These are phyloP conservation scores for Parasteatoda lunata DNA, from an alignment of 2,888 invertebrate genomes.

Conservation along the genomic window DNA sequence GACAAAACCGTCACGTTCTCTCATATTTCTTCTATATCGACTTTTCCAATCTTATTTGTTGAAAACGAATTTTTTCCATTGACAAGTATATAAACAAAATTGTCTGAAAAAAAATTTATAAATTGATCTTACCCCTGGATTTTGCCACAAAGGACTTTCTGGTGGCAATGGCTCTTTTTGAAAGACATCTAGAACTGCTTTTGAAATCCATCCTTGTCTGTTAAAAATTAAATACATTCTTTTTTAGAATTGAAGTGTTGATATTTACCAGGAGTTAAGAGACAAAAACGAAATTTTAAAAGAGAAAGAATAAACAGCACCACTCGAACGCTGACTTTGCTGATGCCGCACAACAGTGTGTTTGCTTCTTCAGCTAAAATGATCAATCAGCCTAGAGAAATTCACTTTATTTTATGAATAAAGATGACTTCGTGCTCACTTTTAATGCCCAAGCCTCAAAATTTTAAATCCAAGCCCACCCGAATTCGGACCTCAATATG, in stretches of 20 bases:
- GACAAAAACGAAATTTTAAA: too few relatives aligned
- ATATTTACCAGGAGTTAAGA: not conserved
- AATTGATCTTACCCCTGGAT: slow-evolving; percentile 75
- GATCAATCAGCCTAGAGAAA: too few relatives aligned
- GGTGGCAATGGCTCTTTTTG: slow-evolving; percentile 77
- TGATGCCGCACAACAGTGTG: too few relatives aligned
- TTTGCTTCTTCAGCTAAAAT: too few relatives aligned
- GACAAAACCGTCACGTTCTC: not conserved
- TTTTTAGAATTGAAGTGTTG: not conserved
- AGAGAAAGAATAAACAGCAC: too few relatives aligned
- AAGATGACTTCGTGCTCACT: too few relatives aligned
- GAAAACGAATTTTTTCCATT: not conserved
- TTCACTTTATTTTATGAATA: too few relatives aligned
- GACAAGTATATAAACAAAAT: not conserved
- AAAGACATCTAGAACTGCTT: slow-evolving; percentile 79
- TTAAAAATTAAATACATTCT: not conserved
- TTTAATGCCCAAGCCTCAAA: too few relatives aligned
- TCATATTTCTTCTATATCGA: not conserved
- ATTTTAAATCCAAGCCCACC: too few relatives aligned
- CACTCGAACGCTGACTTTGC: too few relatives aligned
- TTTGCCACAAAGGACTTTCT: slow-evolving; percentile 77
- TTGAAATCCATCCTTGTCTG: slow-evolving; percentile 77
- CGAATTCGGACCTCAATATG: too few relatives aligned
- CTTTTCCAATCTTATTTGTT: not conserved
- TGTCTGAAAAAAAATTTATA: not conserved